These are phyloP conservation scores for Sarcophaga variegata DNA, from an alignment of 2,888 invertebrate species.

Conservation along the genomic window DNA sequence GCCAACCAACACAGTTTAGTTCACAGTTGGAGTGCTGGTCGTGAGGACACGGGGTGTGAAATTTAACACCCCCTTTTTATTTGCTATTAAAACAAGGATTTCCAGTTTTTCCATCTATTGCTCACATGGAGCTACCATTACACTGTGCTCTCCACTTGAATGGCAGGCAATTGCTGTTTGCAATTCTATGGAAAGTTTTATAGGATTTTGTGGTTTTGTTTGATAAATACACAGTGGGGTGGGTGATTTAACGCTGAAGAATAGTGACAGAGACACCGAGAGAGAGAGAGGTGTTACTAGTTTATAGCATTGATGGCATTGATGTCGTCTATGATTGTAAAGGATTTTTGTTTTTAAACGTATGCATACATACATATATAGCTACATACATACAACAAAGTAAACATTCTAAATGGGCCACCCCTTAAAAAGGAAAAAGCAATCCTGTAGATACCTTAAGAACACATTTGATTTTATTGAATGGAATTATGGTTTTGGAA, in stretches of 20 bases:
- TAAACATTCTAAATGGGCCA: slow-evolving; percentile 15
- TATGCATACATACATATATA: slow-evolving; percentile 3
- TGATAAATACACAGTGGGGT: slow-evolving; percentile 32
- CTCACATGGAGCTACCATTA: slow-evolving; percentile 41
- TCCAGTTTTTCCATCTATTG: slow-evolving; percentile 2
- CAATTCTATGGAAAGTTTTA: slow-evolving; percentile 46
- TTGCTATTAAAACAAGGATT: slow-evolving; percentile 76
- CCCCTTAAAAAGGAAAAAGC: neutral
- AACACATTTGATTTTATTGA: neutral
- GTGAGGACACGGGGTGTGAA: slow-evolving; percentile 75
- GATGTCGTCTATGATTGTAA: slow-evolving; percentile 38
- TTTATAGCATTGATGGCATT: neutral
- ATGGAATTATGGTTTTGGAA: neutral
- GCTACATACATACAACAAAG: neutral
- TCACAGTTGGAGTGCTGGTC: slow-evolving; percentile 27
- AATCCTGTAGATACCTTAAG: neutral
- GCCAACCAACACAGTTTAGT: slow-evolving; percentile 45
- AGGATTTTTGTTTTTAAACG: slow-evolving; percentile 19
- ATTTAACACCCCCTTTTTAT: slow-evolving; percentile 77
- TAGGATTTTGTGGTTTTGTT: slow-evolving; percentile 57
- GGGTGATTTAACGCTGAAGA: slow-evolving; percentile 8
- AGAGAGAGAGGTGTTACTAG: slow-evolving; percentile 6
- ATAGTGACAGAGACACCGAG: neutral
- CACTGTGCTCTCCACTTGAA: slow-evolving; percentile 38
- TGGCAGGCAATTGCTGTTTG: slow-evolving; percentile 5